Base-by-base conservation (phyloP, 2,797 vertebrate genomes). In the Cryptoprocta ferox region DNA sequence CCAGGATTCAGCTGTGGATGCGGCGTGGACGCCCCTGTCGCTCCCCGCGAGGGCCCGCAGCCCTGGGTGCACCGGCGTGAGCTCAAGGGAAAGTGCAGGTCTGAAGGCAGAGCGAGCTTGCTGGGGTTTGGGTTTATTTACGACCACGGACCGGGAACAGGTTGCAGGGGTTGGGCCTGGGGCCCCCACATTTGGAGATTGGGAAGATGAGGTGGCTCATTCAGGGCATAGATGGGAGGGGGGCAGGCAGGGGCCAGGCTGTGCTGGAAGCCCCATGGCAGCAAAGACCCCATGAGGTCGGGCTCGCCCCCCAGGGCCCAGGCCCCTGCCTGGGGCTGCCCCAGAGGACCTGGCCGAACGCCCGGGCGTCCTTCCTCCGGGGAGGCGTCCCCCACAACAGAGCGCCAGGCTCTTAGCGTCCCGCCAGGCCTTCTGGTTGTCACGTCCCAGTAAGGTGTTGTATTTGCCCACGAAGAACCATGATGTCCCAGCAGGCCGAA, bases 351-450 rank as follows among this genome's bases (percentile, higher is more conserved):
- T 5, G 35, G 19, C 11, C 21, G 2, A 21, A 21, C 18, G 5
- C 30, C 70, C 6, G 3, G 26, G 13, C 13, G 2, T 12, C 65
- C 26, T 59, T 2, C 30, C 26, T 42, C 45, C 0, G 3, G 35
- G 35, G 18, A 5, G 16, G 10, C 5, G 1, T 14, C 50, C 3
- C 3, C 65, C 3, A 9, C 1, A 0, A 53, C 18, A 21, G 14
- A 5, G 39, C 9, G 28, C 32, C 18, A 5, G 26, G 18, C 4
- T 15, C 48, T 21, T 12, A 0, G 11, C 9, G 2, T 21, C 21
- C 35, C 1, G 11, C 21, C 30, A 2, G 35, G 10, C 37, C 37
- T 18, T 3, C 6, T 2, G 2, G 10, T n/a, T 2, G 2, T 7
- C 18, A 66, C 35, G 13, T 35, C 15, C 59, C 30, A 2, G 14